Evolutionary conservation across 2,888 invertebrate species (phyloP), one percentile per base, ranked within the genome.

Genomic region (Limnephilus auricula): DNA sequence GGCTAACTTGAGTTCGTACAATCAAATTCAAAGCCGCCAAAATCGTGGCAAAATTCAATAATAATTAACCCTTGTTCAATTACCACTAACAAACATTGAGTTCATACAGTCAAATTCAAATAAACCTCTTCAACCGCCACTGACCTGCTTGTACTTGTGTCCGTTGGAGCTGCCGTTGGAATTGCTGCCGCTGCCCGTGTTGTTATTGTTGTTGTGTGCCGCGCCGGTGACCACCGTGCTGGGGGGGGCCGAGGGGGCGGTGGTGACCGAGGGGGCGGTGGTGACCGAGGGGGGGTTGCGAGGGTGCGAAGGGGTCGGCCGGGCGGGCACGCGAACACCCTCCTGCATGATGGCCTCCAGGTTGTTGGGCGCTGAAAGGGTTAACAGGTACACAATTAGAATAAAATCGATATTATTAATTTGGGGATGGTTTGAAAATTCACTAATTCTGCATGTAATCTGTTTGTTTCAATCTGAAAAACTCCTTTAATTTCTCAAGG

Each of bases 261-360:
- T 50, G n/a, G n/a, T n/a, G n/a, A n/a, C n/a, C n/a, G n/a, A 6
- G 65, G 18, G 15, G 45, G 90, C 32, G 25, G 89, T 82, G 82
- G 82, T 80, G 89, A 79, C 34, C 9, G 90, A 45, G 32, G 90
- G 32, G 31, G 79, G 12, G 65, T 10, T 30, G 90, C 50, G 40
- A 45, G 45, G 91, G 89, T 9, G 80, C 30, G 50, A 79, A 82
- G 84, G 10, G 34, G 85, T 13, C 15, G 79, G 40, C 45, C 79
- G 86, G 30, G 86, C 79, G 30, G 30, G 30, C 31, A 34, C 37
- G 32, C 45, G 40, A n/a, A 30, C 31, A 25, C 40, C 40, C 80
- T 89, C 89, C 25, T 18, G n/a, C 83, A 90, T 50, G 50, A 90
- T 50, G 32, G 83, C 31, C 50, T 90, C 90, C 78, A 90, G 65